Conservation (phyloP, 2,113 vertebrate genomes). For the Pandion haliaetus region DNA sequence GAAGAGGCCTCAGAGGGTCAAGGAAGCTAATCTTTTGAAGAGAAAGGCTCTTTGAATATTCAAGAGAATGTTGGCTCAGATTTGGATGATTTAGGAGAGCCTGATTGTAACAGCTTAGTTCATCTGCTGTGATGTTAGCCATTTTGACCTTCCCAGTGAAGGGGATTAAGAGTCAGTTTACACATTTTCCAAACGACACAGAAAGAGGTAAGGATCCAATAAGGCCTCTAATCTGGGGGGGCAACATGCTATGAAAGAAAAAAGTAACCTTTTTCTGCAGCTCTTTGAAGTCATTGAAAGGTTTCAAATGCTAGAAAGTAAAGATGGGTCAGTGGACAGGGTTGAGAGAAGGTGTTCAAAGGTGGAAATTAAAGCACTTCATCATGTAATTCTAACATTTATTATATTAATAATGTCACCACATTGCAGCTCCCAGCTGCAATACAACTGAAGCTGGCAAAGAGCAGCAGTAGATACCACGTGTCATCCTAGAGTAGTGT, state of each 20-base stretch:
- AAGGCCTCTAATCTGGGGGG: neutral
- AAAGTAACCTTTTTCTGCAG: neutral
- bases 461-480: neutral
- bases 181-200: neutral
- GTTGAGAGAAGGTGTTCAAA: neutral
- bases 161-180: neutral
- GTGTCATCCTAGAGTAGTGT: neutral
- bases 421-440: neutral
- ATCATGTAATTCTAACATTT: neutral
- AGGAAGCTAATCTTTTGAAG: rapidly evolving
- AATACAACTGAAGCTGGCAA: neutral
- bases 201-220: neutral
- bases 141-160: neutral
- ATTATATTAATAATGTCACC: neutral
- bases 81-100: neutral
- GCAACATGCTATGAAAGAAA: neutral
- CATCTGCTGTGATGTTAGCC: neutral
- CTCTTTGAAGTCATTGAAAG: neutral
- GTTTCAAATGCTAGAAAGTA: neutral
- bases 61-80: neutral
- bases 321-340: neutral
- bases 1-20: neutral
- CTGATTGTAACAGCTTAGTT: neutral
- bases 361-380: neutral
- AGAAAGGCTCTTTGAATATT: neutral